These are phyloP conservation scores for Myrmophylax atrothorax DNA, from an alignment of 2,113 vertebrate genomes.

Conservation along the genomic window DNA sequence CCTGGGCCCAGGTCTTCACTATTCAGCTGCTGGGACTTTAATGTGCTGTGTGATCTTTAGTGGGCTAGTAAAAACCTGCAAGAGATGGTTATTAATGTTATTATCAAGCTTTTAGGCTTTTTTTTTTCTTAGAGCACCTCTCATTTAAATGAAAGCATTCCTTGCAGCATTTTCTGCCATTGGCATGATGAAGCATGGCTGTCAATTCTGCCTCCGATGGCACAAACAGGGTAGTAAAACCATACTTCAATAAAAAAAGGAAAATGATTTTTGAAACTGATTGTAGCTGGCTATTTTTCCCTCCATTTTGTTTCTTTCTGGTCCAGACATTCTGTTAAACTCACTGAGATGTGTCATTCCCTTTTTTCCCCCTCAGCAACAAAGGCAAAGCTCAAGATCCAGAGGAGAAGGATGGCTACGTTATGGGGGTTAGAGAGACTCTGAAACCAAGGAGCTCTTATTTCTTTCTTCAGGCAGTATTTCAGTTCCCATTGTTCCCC, in stretches of 20 bases:
- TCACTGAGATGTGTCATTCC: not conserved
- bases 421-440: not conserved
- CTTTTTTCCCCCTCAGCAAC: not conserved
- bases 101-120: slow-evolving; percentile 44
- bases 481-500: slow-evolving; percentile 51
- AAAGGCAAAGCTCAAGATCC: slow-evolving; percentile 9
- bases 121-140: slow-evolving; percentile 24
- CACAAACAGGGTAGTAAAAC: slow-evolving; percentile 30
- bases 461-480: slow-evolving; percentile 54
- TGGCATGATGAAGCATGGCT: slow-evolving; percentile 27
- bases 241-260: slow-evolving; percentile 54
- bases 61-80: slow-evolving; percentile 37
- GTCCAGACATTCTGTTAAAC: slow-evolving; percentile 19
- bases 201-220: slow-evolving; percentile 19
- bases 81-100: slow-evolving; percentile 66
- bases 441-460: slow-evolving; percentile 21
- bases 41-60: slow-evolving; percentile 44
- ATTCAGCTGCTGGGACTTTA: slow-evolving; percentile 35
- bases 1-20: not conserved
- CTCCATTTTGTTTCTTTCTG: not conserved
- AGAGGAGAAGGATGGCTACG: not conserved
- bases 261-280: not conserved
- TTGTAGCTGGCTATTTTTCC: not conserved
- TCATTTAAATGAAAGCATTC: slow-evolving; percentile 62
- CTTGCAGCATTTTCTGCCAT: slow-evolving; percentile 21